Base-by-base conservation (phyloP, 2,113 vertebrate species). In the Psettodes erumei region DNA sequence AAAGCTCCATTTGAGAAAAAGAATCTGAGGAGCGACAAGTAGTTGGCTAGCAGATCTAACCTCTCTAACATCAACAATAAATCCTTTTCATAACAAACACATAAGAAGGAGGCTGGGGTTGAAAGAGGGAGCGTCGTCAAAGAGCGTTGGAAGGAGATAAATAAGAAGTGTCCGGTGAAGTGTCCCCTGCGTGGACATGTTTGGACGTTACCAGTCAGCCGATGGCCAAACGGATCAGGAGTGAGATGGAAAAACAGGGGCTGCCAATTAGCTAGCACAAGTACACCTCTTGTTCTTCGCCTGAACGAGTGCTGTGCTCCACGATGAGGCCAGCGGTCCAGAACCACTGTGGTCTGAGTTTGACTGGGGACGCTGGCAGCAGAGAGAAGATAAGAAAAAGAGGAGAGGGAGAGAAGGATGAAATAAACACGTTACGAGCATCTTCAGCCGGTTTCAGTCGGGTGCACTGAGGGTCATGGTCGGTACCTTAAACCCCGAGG, bases 391-490 rank as follows among this genome's bases (percentile, higher is more conserved):
- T 12, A 38, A 23, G 18, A n/a, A 51, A 59, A 18, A 18, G 21
- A 40, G 19, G 47, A 50, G 9, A 27, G 50, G 27, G 27, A 51
- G 40, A 33, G 40, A 50, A 6, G 21, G 23, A 77, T 21, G 7
- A 66, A 33, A 74, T 65, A 47, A 65, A 63, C 61, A 58, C 53
- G 64, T 23, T 35, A 25, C 37, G 42, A 30, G 33, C 56, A 25
- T 51, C 55, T 32, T 38, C 6, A 8, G 63, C 27, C 0, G 1
- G 7, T 66, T 67, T 48, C 8, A 4, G 40, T 18, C 27, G 1
- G 62, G 28, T 40, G 55, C 3, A 0, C 48, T 6, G 21, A 28
- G 23, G 53, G 51, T 48, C 42, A 16, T 5, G 18, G 6, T n/a
- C n/a, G n/a, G n/a, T n/a, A n/a, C n/a, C 2, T 8, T 9, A n/a